Base-by-base conservation (phyloP, 2,797 vertebrate species). In the Myripristis jacobus region DNA sequence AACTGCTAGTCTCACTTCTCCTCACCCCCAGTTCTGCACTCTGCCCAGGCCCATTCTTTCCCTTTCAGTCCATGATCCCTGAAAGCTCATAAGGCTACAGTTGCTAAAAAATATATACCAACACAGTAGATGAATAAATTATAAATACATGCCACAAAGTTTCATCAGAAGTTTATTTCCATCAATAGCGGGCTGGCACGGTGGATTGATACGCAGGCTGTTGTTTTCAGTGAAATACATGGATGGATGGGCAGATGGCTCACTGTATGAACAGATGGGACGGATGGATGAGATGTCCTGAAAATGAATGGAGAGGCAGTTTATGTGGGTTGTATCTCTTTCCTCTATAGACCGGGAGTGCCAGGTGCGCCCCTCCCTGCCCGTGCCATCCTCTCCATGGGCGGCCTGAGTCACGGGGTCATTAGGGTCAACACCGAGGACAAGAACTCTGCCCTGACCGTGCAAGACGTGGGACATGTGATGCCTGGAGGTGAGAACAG, bases 361-460 rank as follows among this genome's bases (percentile, higher is more conserved):
- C 95, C 96, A 0, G 97, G 98, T 9, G 95, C 97, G 52, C 96
- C 97, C 22, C 90, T 98, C 61, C 98, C 98, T 36, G 98, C 97
- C 86, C 95, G 97, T 87, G 97, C 98, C 69, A 96, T 99, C 87
- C 93, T 99, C 73, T 98, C 97, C 61, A 98, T 99, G 97, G 95
- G 95, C 0, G 98, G 98, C 13, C 92, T 99, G 87, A 99, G 98
- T 77, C 97, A 96, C 1, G 94, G 97, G 0, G 98, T 99, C 16
- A 99, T 99, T 75, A 92, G 98, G n/a, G 97, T 99, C 81, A 99
- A 98, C 89, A 99, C 97, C 0, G 98, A 99, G 82, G 98, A 98
- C 84, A 98, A 98, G 90, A 98, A 99, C 86, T 99, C 98, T 11
- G 97, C 98, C 63, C 95, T 99, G 47, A 98, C 97, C 0, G 97